Evolutionary conservation across 2,888 invertebrate genomes (phyloP), one percentile per base, ranked within the genome.

Genomic region (Deilephila porcellus): DNA sequence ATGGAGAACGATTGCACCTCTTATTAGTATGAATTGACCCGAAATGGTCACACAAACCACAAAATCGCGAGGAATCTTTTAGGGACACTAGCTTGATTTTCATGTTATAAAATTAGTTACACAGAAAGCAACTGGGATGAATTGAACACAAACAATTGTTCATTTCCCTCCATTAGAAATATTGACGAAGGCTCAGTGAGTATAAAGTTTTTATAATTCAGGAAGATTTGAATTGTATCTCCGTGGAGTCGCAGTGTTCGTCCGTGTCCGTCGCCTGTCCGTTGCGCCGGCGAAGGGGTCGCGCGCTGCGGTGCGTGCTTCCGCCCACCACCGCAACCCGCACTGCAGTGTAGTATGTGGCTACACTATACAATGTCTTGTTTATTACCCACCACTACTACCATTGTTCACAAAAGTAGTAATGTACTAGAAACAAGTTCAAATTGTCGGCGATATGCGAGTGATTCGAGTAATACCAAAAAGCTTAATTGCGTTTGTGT

Each of bases 251-350:
- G n/a, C 56, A 56, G 5, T 17, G 56, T n/a, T 56, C 56, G 64
- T 14, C 64, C 14, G 25, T n/a, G 63, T n/a, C 37, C n/a, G 45
- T 11, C 64, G 20, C 20, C 45, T 37, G 64, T 67, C 64, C 64
- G 64, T 67, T 67, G 64, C 3, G 45, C n/a, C 64, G n/a, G 64
- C 67, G 75, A 74, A 74, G 78, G 84, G 82, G 85, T 83, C 82
- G 83, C 71, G 81, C 75, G 80, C 84, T 74, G 75, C 78, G 81
- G 79, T 76, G 86, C 88, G 86, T 85, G 81, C 79, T 85, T 87
- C 88, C 88, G 82, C 79, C 64, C 64, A 67, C 20, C 64, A 20
- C 34, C 37, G 25, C 60, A 60, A 72, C 71, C 71, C 64, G 76
- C 75, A 70, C 76, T 29, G 29, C 25, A 25, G 25, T 5, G 52